phyloP scores from a whole-genome alignment of 2,888 invertebrate species.

The Steinernema scapterisci region DNA sequence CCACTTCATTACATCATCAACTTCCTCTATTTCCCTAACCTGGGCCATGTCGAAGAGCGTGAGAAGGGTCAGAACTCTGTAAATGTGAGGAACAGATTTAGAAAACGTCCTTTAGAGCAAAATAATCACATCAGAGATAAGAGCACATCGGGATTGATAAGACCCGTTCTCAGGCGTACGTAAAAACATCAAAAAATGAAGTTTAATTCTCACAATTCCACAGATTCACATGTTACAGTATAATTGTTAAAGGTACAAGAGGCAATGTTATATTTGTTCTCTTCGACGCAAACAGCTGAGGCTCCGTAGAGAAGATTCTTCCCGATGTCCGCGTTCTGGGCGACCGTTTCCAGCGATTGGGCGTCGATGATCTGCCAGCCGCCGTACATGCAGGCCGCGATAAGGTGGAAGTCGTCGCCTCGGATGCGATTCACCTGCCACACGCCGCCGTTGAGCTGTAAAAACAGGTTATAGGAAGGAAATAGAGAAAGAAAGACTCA shows the following conservation, averaged over 20 bases:
- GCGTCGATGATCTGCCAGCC: slow-evolving; percentile 34
- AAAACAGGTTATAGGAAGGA: background rate
- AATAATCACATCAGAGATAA: slow-evolving; percentile 11
- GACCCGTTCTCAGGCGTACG: background rate
- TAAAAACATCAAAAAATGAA: background rate
- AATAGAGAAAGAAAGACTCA: background rate
- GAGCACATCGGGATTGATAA: background rate
- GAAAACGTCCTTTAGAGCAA: background rate
- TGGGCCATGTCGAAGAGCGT: background rate
- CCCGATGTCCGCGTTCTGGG: slow-evolving; percentile 3
- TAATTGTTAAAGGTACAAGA: slow-evolving; percentile 25
- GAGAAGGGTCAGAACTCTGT: background rate
- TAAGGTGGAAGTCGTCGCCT: slow-evolving; percentile 9
- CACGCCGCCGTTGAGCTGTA: slow-evolving; percentile 37
- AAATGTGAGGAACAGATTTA: background rate
- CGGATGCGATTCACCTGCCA: slow-evolving; percentile 29
- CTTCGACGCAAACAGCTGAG: slow-evolving; percentile 3
- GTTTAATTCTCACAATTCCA: slow-evolving; percentile 5
- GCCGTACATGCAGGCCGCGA: slow-evolving; percentile 39
- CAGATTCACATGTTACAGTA: slow-evolving; percentile 12
- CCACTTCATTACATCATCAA: background rate
- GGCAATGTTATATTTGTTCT: slow-evolving; percentile 11
- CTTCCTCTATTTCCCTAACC: background rate
- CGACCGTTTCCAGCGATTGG: slow-evolving; percentile 20
- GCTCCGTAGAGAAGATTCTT: slow-evolving; percentile 23